Percentiles rank a stretch among this genome's conserved stretches.
phyloP scores from a whole-genome alignment of 2,888 invertebrate genomes.

The Mythimna vitellina region DNA sequence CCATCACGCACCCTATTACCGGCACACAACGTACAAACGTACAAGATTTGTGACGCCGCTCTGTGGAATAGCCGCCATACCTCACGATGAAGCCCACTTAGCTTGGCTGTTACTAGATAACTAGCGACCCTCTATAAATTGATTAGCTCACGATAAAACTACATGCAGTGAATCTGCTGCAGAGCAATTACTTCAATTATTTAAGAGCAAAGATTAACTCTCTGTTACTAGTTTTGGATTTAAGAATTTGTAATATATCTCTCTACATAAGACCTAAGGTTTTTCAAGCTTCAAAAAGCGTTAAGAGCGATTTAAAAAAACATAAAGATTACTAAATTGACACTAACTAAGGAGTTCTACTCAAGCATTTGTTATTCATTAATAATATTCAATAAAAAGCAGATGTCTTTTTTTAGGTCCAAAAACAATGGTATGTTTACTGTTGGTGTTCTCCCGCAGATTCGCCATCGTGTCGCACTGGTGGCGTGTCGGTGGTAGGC shows the following conservation, averaged over 20 bases:
- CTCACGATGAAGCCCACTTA: constrained; percentile 43
- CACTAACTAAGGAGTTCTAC: no score
- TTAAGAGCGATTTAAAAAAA: no score
- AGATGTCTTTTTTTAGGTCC: no score
- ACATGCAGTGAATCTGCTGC: constrained; percentile 8
- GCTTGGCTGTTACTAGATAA: constrained; percentile 40
- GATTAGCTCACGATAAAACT: constrained; percentile 42
- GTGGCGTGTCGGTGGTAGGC: constrained; percentile 95
- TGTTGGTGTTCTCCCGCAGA: constrained; percentile 87
- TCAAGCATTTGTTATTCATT: no score
- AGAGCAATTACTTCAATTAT: constrained; percentile 9
- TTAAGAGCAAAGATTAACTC: neutral
- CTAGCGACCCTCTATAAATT: constrained; percentile 34
- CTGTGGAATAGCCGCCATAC: constrained; percentile 48
- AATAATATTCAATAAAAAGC: no score
- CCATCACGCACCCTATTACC: constrained; percentile 40
- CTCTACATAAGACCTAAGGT: no score
- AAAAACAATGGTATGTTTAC: neutral
- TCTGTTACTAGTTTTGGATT: neutral
- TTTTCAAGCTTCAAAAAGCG: no score
- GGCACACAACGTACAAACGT: constrained; percentile 14
- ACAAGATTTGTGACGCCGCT: constrained; percentile 54
- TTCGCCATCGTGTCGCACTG: constrained; percentile 94
- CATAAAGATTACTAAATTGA: no score
- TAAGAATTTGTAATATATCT: neutral